Evolutionary conservation across 2,113 vertebrate genomes (phyloP), one percentile per base, ranked within the genome.

Genomic region (Axis porcinus): DNA sequence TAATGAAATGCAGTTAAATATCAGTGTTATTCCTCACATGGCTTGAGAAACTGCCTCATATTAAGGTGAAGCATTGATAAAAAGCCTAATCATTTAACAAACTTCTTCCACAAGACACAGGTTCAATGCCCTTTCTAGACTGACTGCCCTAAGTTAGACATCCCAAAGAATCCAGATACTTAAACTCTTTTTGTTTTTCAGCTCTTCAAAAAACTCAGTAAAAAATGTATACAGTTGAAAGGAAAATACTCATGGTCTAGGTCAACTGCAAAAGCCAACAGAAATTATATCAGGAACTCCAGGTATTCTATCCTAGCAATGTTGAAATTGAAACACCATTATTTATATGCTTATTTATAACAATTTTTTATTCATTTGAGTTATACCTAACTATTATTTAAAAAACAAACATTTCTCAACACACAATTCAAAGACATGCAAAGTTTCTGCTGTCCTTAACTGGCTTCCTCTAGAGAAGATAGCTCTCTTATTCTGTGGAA

Each of bases 371-470:
- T 85, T 97, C 52, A 47, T 82, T 95, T 94, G 27, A 6, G 28
- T 91, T 96, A 78, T 92, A 94, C 10, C 21, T 70, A 94, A 23
- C 64, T 67, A 91, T 82, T 93, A 95, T 82, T 91, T 15, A 47
- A 40, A 60, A 47, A 88, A 89, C 40, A 40, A 64, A 86, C 17
- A 54, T 86, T 91, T 96, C 94, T 91, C 82, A 97, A 83, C 47
- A 85, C 13, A 40, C 92, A 94, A 97, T 96, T 97, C 89, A 95
- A 97, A 97, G 45, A 45, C 57, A 97, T 57, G 6, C 70, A 89
- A 97, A 93, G 82, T 95, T 95, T 88, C 67, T 67, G 45, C 95
- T 95, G 95, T 94, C 89, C 83, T 33, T 95, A 88, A 92, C 93
- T 97, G 93, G 86, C 64, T 70, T 82, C 95, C 89, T 89, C 47